Conservation (phyloP, 1,140 invertebrate species). For the Bilobella aurantiaca region DNA sequence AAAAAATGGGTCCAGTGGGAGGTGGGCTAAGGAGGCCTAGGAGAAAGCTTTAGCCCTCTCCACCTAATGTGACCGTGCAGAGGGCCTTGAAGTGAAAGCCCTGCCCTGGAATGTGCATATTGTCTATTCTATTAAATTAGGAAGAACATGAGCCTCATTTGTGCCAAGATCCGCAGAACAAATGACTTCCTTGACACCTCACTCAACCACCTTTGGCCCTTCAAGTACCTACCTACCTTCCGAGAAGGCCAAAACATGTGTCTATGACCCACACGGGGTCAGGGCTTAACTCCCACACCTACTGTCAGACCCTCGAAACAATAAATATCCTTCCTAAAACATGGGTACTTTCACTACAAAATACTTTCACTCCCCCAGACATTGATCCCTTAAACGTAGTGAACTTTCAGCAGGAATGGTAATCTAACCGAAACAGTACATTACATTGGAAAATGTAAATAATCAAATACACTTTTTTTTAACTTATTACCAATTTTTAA, state of each 20-base stretch:
- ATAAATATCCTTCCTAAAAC: not conserved
- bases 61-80: not conserved
- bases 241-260: too few relatives aligned
- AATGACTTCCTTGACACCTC: not conserved
- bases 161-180: not conserved
- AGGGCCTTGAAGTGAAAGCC: not conserved
- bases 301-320: not conserved
- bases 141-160: slow-evolving; percentile 8
- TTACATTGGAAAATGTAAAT: too few relatives aligned
- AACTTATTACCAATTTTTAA: too few relatives aligned
- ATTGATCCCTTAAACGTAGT: too few relatives aligned
- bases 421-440: too few relatives aligned
- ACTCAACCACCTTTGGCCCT: slow-evolving; percentile 8
- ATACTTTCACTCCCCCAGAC: too few relatives aligned
- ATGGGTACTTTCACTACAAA: not conserved
- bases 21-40: not conserved
- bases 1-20: not conserved
- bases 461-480: too few relatives aligned
- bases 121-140: slow-evolving; percentile 4
- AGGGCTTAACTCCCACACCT: not conserved
- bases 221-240: too few relatives aligned
- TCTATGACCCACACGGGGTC: not conserved
- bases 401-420: too few relatives aligned
- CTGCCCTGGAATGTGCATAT: not conserved
- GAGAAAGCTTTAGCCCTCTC: not conserved